These are phyloP conservation scores for Cassiopea andromeda DNA, from an alignment of 30 jellyfish, hydroid and myxozoan species.

Conservation along the genomic window DNA sequence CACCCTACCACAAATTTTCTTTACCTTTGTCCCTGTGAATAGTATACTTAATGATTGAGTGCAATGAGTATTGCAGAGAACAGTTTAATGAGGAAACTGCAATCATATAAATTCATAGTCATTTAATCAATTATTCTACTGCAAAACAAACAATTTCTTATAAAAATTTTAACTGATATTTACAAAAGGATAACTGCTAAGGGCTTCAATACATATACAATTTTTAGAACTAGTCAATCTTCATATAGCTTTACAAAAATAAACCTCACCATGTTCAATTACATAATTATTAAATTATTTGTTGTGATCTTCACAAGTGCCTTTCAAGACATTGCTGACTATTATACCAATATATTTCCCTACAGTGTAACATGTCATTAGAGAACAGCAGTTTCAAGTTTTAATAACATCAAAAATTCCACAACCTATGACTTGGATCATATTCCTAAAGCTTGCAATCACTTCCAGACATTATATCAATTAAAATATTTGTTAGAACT, in stretches of 20 bases:
- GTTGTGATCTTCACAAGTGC: not conserved
- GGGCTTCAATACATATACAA: not conserved
- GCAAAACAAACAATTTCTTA: constrained; percentile 19
- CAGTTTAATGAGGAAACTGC: not conserved
- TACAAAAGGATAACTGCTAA: not conserved
- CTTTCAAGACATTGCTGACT: no score
- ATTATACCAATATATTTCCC: no score
- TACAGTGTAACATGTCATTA: no score
- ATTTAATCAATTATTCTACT: constrained; percentile 1
- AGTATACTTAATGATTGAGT: no score
- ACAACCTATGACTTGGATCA: no score
- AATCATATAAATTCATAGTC: not conserved
- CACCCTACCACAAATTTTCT: no score
- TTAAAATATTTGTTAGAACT: no score
- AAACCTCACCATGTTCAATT: not conserved
- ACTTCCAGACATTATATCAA: no score
- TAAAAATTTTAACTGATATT: constrained; percentile 18
- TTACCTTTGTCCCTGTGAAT: no score
- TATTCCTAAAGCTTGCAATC: no score
- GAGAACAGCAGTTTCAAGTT: no score
- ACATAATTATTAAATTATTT: not conserved
- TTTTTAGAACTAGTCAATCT: not conserved
- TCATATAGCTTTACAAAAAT: not conserved
- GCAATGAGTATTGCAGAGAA: not conserved
- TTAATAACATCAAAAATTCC: no score